Base-by-base conservation (phyloP, 2,888 invertebrate species). In the Synanthedon vespiformis region DNA sequence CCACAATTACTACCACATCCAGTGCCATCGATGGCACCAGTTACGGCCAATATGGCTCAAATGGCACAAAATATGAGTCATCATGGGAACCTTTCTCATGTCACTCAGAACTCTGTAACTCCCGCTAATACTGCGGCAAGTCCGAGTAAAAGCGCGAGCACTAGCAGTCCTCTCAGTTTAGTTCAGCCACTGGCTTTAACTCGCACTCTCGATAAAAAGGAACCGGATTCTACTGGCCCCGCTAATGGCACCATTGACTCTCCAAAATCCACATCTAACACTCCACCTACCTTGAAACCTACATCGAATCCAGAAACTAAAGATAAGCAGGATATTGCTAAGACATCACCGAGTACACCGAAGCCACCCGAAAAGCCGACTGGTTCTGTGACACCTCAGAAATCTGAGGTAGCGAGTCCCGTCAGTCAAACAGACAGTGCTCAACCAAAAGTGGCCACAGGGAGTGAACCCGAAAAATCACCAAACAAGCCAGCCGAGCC, bases 21-120 rank as follows among this genome's bases (percentile, higher is more conserved):
- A 53, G 76, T 73, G 62, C 80, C 85, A 8, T 85, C 88, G 63
- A 78, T 89, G 88, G 77, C 89, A 58, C 80, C 88, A 48, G 77
- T 87, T 66, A 69, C 88, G 57, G 84, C 87, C 52, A 86, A 86
- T 71, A 87, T 87, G 87, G 86, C 86, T 41, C 85, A 85, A 63
- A 82, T 85, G 83, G 88, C 87, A 56, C 88, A 88, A 59, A 87
- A 87, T 64, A 87, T 87, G 87, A 85, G 85, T 65, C 85, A 87
- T 76, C 87, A 87, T 57, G 87, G 87, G 54, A 87, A 87, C 70
- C 68, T 87, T 22, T 87, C 87, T 10, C 84, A 83, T 52, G 77
- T 82, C 54, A 77, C 78, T 22, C 83, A 83, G 63, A 83, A 81
- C 64, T 80, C 81, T 27, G 71, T 74, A 49, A 64, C 77, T 54